A percentile compares a stretch with the other conserved stretches of the same genome.
phyloP scores from a whole-genome alignment of 2,888 invertebrate genomes.

The Cistogaster globosa region DNA sequence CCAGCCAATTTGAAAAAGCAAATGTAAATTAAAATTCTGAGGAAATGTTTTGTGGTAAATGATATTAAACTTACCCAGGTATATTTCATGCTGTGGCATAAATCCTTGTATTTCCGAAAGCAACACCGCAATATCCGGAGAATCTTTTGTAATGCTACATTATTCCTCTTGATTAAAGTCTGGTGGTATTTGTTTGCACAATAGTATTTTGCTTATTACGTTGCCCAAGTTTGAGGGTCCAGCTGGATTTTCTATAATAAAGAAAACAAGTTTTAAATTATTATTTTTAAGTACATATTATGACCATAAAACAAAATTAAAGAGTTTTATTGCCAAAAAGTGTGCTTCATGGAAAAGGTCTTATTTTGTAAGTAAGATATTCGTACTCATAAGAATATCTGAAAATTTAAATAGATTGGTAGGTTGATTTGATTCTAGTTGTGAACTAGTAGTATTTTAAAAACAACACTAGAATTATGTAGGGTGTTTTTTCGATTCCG shows the following conservation, averaged over 20 bases:
- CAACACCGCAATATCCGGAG: too few relatives aligned
- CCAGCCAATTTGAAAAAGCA: not conserved
- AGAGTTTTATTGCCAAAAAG: too few relatives aligned
- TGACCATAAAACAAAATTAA: too few relatives aligned
- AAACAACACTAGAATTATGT: too few relatives aligned
- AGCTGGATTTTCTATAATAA: slow-evolving; percentile 89
- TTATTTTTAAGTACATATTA: too few relatives aligned
- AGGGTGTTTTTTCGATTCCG: too few relatives aligned
- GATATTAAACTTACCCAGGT: slow-evolving; percentile 86
- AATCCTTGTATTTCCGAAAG: slow-evolving; percentile 94
- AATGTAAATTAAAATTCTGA: slow-evolving; percentile 9
- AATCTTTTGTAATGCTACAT: slow-evolving; percentile 94
- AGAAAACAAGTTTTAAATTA: not conserved
- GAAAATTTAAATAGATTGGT: too few relatives aligned
- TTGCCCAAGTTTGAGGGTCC: slow-evolving; percentile 94
- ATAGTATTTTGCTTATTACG: slow-evolving; percentile 93
- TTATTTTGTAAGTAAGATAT: too few relatives aligned
- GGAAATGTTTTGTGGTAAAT: slow-evolving; percentile 21
- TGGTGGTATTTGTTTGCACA: slow-evolving; percentile 94
- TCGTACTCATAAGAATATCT: too few relatives aligned
- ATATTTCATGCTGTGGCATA: slow-evolving; percentile 92
- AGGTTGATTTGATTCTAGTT: too few relatives aligned
- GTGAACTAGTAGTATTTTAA: too few relatives aligned
- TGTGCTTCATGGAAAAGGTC: too few relatives aligned
- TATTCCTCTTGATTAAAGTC: slow-evolving; percentile 96